phyloP scores from a whole-genome alignment of 2,113 vertebrate species.

The Narcine bancroftii region DNA sequence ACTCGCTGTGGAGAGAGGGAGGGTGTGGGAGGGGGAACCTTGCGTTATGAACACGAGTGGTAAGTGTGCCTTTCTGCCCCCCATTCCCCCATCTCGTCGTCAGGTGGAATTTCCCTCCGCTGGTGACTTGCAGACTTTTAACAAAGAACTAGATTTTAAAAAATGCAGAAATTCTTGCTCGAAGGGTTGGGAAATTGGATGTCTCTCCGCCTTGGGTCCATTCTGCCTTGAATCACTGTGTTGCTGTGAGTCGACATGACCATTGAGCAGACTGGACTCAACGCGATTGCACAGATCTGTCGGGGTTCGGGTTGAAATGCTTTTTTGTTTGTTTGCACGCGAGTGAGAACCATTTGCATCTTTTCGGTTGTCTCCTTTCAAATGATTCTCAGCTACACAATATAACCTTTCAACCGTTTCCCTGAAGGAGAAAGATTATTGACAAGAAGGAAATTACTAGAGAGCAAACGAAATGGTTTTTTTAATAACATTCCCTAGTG shows the following conservation, averaged over 20 bases:
- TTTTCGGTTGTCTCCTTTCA: background rate
- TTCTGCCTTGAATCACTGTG: background rate
- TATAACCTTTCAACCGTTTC: background rate
- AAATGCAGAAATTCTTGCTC: background rate
- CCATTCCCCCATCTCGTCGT: background rate
- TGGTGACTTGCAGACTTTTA: background rate
- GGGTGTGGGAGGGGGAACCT: background rate
- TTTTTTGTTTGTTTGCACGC: background rate
- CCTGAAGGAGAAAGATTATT: background rate
- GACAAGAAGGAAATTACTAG: background rate
- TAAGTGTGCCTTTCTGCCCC: background rate
- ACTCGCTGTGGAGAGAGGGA: background rate
- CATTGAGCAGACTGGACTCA: background rate
- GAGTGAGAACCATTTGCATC: background rate
- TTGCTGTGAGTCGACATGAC: background rate
- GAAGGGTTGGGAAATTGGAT: background rate
- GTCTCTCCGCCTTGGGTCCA: background rate
- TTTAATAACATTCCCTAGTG: background rate
- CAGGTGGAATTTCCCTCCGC: background rate
- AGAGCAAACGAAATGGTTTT: background rate
- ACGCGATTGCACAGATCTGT: background rate
- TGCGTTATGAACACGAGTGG: slow-evolving; percentile 20
- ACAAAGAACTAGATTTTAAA: slow-evolving; percentile 13
- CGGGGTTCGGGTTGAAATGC: background rate
- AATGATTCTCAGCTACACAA: background rate